Evolutionary conservation across 2,888 invertebrate genomes (phyloP).

Genomic region (Ptilodon capucinus): DNA sequence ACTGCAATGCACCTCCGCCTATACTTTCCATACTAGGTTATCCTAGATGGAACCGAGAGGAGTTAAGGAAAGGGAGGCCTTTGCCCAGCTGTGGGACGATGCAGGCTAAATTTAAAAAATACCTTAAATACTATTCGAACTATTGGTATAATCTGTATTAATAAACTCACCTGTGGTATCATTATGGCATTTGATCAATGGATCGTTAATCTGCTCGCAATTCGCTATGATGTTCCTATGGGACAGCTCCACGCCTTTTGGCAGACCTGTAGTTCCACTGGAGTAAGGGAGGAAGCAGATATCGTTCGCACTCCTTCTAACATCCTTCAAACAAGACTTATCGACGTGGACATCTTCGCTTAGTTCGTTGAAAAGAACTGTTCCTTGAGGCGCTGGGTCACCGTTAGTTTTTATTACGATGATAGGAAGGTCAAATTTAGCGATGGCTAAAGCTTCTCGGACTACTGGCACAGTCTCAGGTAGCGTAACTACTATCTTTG

Average conservation of each 20-base stretch:
- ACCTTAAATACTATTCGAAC: no score
- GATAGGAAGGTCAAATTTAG: conserved; percentile 78
- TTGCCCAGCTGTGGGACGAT: no score
- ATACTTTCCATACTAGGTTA: no score
- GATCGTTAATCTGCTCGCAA: conserved; percentile 64
- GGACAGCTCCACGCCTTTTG: conserved; percentile 88
- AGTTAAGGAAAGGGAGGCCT: no score
- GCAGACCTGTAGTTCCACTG: conserved; percentile 93
- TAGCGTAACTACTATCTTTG: conserved; percentile 85
- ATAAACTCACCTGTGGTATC: conserved; percentile 67
- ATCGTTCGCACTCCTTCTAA: conserved; percentile 77
- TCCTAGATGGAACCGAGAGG: no score
- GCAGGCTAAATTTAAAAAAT: no score
- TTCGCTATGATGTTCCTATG: conserved; percentile 84
- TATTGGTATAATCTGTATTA: no score
- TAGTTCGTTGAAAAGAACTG: conserved; percentile 85
- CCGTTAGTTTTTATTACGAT: conserved; percentile 71
- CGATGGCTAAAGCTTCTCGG: conserved; percentile 71
- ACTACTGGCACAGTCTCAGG: conserved; percentile 74
- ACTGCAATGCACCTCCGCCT: no score
- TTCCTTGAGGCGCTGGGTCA: conserved; percentile 64
- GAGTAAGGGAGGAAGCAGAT: conserved; percentile 90
- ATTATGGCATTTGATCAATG: conserved; percentile 45
- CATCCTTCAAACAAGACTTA: conserved; percentile 74
- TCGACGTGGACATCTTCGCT: conserved; percentile 81